Evolutionary conservation across 2,113 vertebrate genomes (phyloP).

Genomic region (Campylomormyrus tamandua): DNA sequence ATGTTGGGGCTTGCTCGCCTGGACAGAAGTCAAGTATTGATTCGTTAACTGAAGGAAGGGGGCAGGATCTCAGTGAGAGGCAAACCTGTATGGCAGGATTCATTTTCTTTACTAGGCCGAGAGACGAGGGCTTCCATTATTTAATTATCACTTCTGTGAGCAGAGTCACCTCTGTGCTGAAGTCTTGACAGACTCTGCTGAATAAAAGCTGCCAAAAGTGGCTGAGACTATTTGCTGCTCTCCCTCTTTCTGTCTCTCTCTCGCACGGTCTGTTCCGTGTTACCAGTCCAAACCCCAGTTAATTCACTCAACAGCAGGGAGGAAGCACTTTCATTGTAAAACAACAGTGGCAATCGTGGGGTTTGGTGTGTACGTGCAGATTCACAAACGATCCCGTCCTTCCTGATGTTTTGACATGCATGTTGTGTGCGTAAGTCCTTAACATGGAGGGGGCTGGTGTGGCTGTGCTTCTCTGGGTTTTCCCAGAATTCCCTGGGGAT

Average conservation of each 20-base stretch:
- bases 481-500: background rate
- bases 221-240: constrained; percentile 31
- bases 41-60: constrained; percentile 11
- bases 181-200: constrained; percentile 31
- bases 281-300: background rate
- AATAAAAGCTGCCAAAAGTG: constrained; percentile 41
- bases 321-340: background rate
- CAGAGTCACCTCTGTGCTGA: constrained; percentile 31
- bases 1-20: constrained; percentile 31
- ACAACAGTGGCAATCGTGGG: background rate
- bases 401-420: background rate
- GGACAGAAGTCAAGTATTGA: constrained; percentile 39
- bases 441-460: background rate
- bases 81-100: constrained; percentile 35
- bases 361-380: background rate
- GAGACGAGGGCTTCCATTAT: constrained; percentile 39
- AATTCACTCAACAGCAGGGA: background rate
- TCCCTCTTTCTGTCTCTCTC: background rate
- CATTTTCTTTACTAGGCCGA: background rate
- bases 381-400: background rate
- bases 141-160: constrained; percentile 47
- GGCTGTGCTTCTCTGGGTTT: background rate
- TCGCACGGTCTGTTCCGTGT: background rate
- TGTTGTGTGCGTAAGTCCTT: background rate
- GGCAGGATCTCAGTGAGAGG: constrained; percentile 46